Base-by-base conservation (phyloP, 1,140 invertebrate species). In the Wasmannia auropunctata region DNA sequence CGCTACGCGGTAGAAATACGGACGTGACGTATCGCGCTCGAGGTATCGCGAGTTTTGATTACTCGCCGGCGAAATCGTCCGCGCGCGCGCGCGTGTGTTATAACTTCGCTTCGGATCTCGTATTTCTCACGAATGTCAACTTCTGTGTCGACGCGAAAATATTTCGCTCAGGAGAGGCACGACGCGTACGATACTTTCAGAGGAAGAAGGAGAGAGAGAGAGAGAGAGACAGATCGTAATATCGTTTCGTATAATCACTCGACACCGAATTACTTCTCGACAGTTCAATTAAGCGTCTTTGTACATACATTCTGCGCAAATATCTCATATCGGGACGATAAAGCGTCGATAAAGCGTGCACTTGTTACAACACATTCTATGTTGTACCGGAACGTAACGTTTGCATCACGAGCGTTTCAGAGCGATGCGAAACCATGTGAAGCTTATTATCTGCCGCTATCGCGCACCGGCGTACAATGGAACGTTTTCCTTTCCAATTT, bases 11-110 rank as follows among this genome's bases (percentile, higher is more conserved):
- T 22, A 22, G 37, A 25, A n/a, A n/a, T n/a, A 72, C 51, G 54
- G 51, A 72, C 79, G 79, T 83, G 79, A 83, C 67, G 79, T 83
- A 83, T 83, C 79, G 51, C 79, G 51, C 67, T 25, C 19, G 51
- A 46, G 19, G 31, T 83, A 72, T 72, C 67, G 79, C 51, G 67
- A 74, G 67, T 83, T 83, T 83, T 74, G 79, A 83, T 83, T 83
- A 83, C 67, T 72, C 67, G 40, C 70, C 67, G 54, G 46, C 79
- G 67, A 34, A 67, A 67, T 79, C 76, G 16, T 43, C 19, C 22
- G 62, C 34, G 19, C 34, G 31, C n/a, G 37, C 58, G 37, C 10
- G 77, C 8, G 51, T 3, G 19, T 54, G n/a, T 63, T 34, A 22
- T 14, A 34, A 7, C 37, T 40, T 58, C 65, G 16, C 28, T 16